A percentile compares a stretch with the other conserved stretches of the same genome.
phyloP scores from a whole-genome alignment of 1,140 invertebrate genomes.

The Danaus melanippus region DNA sequence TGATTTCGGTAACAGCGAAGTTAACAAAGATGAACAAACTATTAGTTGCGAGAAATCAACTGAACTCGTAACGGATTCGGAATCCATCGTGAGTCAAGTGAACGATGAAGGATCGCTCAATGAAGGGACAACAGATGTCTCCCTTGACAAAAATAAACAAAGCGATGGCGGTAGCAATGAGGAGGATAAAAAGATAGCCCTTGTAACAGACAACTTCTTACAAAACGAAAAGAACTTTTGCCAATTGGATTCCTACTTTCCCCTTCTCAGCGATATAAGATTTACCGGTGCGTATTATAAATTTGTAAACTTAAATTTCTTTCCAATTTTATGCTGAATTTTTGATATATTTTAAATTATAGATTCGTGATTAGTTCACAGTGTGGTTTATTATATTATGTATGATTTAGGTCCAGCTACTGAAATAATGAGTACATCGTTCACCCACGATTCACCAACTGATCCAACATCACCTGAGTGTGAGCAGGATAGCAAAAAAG shows the following conservation, averaged over 20 bases:
- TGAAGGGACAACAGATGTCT: slow-evolving; percentile 5
- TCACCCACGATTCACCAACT: slow-evolving; percentile 58
- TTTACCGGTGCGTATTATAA: slow-evolving; percentile 57
- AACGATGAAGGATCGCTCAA: slow-evolving; percentile 13
- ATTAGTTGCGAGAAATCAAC: slow-evolving; percentile 20
- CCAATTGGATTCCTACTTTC: slow-evolving; percentile 47
- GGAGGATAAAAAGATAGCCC: slow-evolving; percentile 32
- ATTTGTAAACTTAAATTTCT: slow-evolving; percentile 8
- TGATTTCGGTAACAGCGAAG: slow-evolving; percentile 24
- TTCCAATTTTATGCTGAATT: slow-evolving; percentile 1
- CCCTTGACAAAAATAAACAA: not conserved
- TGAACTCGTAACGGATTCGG: slow-evolving; percentile 15
- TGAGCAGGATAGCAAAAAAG: slow-evolving; percentile 41
- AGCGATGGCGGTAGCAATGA: slow-evolving; percentile 23
- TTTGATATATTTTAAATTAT: slow-evolving; percentile 2
- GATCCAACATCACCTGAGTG: slow-evolving; percentile 48
- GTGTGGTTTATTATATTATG: not conserved
- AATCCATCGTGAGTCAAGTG: slow-evolving; percentile 13
- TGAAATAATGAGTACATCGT: slow-evolving; percentile 64
- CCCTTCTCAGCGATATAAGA: slow-evolving; percentile 61
- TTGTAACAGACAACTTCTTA: slow-evolving; percentile 57
- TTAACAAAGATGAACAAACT: slow-evolving; percentile 24
- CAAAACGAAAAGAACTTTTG: slow-evolving; percentile 63
- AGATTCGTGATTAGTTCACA: no score
- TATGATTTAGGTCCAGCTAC: slow-evolving; percentile 43